phyloP scores from a whole-genome alignment of 1,140 invertebrate genomes.

The Lasioglossum baleicum region DNA sequence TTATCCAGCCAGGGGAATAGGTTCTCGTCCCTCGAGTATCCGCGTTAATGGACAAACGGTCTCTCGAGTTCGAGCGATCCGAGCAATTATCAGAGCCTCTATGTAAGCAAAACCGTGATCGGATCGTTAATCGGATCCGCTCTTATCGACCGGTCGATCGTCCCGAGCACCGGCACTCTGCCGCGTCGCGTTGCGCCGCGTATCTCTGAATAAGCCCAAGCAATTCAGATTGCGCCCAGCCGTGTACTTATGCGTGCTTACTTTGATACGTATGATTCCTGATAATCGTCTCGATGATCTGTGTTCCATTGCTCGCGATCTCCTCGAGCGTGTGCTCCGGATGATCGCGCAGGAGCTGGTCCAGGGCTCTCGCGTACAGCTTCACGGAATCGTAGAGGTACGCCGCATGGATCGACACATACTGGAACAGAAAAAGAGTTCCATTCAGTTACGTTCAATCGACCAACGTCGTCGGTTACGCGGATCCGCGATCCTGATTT shows the following conservation, averaged over 20 bases:
- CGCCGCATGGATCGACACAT: constrained; percentile 95
- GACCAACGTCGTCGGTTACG: no score
- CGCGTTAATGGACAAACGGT: no score
- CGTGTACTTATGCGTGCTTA: constrained; percentile 78
- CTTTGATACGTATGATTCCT: constrained; percentile 88
- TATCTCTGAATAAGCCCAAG: not conserved
- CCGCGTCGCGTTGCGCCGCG: not conserved
- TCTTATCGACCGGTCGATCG: constrained; percentile 17
- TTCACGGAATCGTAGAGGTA: constrained; percentile 97
- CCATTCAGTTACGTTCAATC: not conserved
- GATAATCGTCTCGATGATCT: constrained; percentile 90
- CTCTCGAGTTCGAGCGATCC: not conserved
- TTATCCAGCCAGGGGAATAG: no score
- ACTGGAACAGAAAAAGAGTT: constrained; percentile 78
- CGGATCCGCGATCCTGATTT: no score
- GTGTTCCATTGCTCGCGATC: constrained; percentile 88
- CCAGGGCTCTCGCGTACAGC: constrained; percentile 92
- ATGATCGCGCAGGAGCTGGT: constrained; percentile 85
- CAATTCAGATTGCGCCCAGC: constrained; percentile 28
- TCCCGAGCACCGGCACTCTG: constrained; percentile 1
- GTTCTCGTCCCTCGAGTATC: no score
- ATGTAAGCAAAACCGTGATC: not conserved
- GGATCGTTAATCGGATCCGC: constrained; percentile 7
- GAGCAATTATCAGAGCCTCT: not conserved
- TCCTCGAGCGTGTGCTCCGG: constrained; percentile 84